Evolutionary conservation across 2,888 invertebrate genomes (phyloP), one percentile per base, ranked within the genome.

Genomic region (Drosophila borealis): DNA sequence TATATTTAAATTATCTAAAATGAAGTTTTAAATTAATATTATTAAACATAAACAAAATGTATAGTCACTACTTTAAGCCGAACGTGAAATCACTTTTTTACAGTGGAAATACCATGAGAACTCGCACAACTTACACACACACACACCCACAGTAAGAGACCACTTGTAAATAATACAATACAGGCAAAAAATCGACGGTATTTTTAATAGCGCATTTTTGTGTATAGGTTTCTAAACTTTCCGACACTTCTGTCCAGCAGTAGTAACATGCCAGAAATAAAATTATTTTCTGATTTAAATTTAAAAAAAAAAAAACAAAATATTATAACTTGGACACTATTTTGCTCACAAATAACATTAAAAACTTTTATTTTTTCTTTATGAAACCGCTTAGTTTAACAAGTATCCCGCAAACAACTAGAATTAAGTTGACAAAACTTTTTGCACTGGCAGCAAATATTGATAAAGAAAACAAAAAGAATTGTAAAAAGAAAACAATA

Each of bases 11-110:
- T 83, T 88, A 83, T 78, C 81, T 68, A 83, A 73, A 73, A 75
- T 72, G 67, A 83, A 64, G 81, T 81, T 79, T 85, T 87, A 68
- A 81, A 84, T 81, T 78, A 89, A 89, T 77, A 82, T 70, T 70
- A 83, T 84, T 88, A 76, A 88, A 84, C 85, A 74, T 89, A 91
- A 91, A 89, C 85, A 84, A 90, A 91, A 92, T 92, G 92, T 92
- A 92, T 92, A 92, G 92, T 92, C 92, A 92, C 91, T 92, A 92
- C 83, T 92, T 91, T 92, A 92, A 92, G 92, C 85, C 85, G 87
- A 78, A 80, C 13, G 42, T 56, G 42, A 46, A 50, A 51, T 60
- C 36, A 90, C 77, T 85, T 88, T 78, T 75, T 76, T 76, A 70
- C 69, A 67, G 62, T 46, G 54, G 44, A 77, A 85, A 78, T 86